Base-by-base conservation (phyloP, 2,797 vertebrate genomes). In the Cirrhinus molitorella region DNA sequence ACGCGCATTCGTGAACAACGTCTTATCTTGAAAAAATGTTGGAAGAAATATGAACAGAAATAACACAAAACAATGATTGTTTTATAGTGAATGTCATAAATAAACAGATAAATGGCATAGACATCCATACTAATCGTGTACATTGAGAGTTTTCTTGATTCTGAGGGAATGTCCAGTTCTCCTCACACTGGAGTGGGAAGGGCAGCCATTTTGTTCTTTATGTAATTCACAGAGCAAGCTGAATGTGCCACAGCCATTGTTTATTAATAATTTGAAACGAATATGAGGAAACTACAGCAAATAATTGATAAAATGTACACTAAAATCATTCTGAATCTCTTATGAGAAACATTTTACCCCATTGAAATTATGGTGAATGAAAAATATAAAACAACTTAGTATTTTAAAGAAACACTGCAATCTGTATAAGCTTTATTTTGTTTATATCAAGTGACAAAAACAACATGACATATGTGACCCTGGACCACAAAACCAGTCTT, bases 1-100 rank as follows among this genome's bases (percentile, higher is more conserved):
- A 95, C 94, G 90, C 94, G 95, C 94, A 79, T 67, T 83, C 34
- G n/a, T 86, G n/a, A 14, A 25, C 19, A 79, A 71, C 53, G 87
- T 79, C 87, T 89, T 88, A 79, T 83, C 59, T 81, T 91, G 91
- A n/a, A 13, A 19, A 73, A 55, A 43, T 83, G 59, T 88, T 88
- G 66, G 1, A 14, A 0, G 55, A 83, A 40, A 78, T 43, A 40
- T 73, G 53, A 37, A 10, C 13, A 28, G 14, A 79, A 59, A 70
- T 16, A 21, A 21, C 43, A 14, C 34, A 16, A 57, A 67, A 47
- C 19, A 0, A 53, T 25, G 0, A 51, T 72, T 25, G 0, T 23
- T n/a, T 45, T 10, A 21, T 3, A 28, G 31, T 5, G 23, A 3
- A 13, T 21, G 21, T 28, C 2, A 53, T n/a, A 45, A 1, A 11